phyloP scores from a whole-genome alignment of 2,797 vertebrate genomes.

The Phalanger gymnotis region DNA sequence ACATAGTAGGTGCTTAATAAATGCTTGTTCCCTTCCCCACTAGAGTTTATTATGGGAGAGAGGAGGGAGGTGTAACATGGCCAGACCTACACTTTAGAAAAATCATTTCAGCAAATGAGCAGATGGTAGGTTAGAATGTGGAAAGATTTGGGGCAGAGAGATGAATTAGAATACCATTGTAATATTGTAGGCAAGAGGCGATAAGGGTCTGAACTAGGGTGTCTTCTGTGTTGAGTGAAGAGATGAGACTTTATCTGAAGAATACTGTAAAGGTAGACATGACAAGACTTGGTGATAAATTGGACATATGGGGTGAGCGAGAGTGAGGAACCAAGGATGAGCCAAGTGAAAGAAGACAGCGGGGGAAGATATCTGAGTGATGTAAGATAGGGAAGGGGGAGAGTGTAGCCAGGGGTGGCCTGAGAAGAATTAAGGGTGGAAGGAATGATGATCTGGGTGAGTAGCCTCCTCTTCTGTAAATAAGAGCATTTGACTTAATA shows the following conservation, averaged over 20 bases:
- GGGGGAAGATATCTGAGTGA: neutral
- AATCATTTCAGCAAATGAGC: neutral
- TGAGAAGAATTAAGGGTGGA: neutral
- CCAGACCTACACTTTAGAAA: neutral
- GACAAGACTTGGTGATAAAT: neutral
- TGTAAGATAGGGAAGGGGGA: neutral
- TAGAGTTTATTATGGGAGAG: neutral
- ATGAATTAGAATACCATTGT: neutral
- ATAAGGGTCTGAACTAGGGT: neutral
- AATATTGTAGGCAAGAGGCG: neutral
- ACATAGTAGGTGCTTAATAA: neutral
- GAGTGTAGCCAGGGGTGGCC: neutral
- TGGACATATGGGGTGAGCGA: neutral
- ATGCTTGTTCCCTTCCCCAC: neutral
- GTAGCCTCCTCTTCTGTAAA: neutral
- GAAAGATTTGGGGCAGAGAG: neutral
- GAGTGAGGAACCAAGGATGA: neutral
- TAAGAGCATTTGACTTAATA: neutral
- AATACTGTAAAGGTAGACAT: neutral
- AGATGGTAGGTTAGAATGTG: neutral
- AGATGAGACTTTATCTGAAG: neutral
- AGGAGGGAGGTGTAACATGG: neutral
- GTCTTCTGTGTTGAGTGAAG: neutral
- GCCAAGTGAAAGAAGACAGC: neutral
- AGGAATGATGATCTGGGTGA: neutral